Conservation (phyloP, 1,140 invertebrate genomes). For the Drosophila murphyi region DNA sequence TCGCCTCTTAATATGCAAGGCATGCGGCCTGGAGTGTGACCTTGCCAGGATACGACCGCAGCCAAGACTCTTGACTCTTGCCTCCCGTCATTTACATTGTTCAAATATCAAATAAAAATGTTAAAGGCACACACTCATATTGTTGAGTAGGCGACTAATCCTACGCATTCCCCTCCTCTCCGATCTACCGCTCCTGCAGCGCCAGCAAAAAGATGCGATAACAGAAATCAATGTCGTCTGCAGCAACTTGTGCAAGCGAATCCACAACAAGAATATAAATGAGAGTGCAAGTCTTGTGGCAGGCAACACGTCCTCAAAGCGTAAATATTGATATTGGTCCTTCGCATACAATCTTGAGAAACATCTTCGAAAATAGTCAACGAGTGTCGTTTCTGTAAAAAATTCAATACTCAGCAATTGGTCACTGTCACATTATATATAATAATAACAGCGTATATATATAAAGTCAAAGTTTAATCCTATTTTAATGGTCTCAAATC, state of each 20-base stretch:
- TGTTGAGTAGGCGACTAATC: conserved; percentile 5
- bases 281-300: conserved; percentile 27
- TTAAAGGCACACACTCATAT: conserved; percentile 30
- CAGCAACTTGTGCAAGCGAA: conserved; percentile 22
- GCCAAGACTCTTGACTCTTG: conserved; percentile 2
- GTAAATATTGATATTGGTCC: conserved; percentile 45
- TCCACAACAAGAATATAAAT: conserved; percentile 13
- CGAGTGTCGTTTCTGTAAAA: too few species aligned
- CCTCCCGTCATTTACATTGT: conserved; percentile 31
- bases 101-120: conserved; percentile 56
- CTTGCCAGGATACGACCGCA: conserved; percentile 22
- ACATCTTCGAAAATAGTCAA: too few species aligned
- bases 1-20: conserved; percentile 75
- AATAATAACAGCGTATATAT: too few species aligned
- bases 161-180: neutral
- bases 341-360: conserved; percentile 3
- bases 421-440: neutral
- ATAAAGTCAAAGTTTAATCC: too few species aligned
- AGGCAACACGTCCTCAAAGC: conserved; percentile 20
- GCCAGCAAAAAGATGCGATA: conserved; percentile 36
- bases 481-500: too few species aligned
- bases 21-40: conserved; percentile 61
- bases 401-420: neutral
- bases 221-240: conserved; percentile 72
- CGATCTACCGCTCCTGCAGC: neutral